Conservation (phyloP, 2,888 invertebrate genomes). For the Apodemia hepburni region DNA sequence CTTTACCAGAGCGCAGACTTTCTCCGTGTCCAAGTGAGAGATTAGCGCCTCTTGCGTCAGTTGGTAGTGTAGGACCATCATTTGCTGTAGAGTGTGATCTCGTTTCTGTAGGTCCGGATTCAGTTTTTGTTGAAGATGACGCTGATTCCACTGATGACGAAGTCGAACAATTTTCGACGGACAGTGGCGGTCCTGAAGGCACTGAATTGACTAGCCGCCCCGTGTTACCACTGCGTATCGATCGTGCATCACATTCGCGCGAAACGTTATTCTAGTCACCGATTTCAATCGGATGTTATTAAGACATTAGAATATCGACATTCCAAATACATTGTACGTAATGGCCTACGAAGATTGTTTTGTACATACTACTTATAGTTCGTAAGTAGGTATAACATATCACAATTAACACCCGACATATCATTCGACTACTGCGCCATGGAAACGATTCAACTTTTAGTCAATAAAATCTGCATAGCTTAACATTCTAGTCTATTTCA, state of each 20-base stretch:
- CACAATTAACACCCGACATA: constrained; percentile 48
- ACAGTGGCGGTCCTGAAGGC: constrained; percentile 82
- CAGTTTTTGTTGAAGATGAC: constrained; percentile 88
- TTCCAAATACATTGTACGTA: constrained; percentile 23
- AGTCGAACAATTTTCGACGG: constrained; percentile 91
- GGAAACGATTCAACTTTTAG: neutral
- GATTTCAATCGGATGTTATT: constrained; percentile 46
- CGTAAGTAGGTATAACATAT: constrained; percentile 16
- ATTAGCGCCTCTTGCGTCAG: constrained; percentile 89
- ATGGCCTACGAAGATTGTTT: constrained; percentile 24
- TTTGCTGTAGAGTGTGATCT: constrained; percentile 85
- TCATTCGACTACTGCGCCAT: constrained; percentile 45
- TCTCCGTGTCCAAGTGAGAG: constrained; percentile 85
- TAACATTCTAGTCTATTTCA: neutral
- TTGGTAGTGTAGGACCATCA: constrained; percentile 88
- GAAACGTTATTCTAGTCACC: constrained; percentile 88
- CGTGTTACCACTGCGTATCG: constrained; percentile 50
- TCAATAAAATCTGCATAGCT: neutral
- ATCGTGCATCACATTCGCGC: constrained; percentile 83
- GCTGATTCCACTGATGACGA: constrained; percentile 90
- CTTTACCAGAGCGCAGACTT: constrained; percentile 88
- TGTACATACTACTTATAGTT: constrained; percentile 23
- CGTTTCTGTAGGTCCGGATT: constrained; percentile 87
- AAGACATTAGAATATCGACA: constrained; percentile 64
- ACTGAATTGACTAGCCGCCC: constrained; percentile 68